phyloP scores from a whole-genome alignment of 2,888 invertebrate species.

The Phragmatobia fuliginosa region DNA sequence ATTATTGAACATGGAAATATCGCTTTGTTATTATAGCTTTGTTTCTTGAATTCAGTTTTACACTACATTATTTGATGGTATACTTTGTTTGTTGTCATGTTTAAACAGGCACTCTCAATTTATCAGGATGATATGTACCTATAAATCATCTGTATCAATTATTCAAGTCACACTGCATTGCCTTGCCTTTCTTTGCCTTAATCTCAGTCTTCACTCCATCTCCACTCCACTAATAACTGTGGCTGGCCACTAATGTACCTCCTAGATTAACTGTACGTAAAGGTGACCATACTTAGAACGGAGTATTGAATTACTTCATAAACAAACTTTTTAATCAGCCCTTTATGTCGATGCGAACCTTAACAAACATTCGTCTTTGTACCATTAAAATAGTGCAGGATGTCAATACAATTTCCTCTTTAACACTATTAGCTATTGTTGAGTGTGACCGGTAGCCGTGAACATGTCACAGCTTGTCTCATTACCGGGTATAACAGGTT shows the following conservation, averaged over 20 bases:
- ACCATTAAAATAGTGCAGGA: conserved; percentile 40
- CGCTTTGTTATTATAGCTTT: not conserved
- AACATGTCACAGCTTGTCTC: conserved; percentile 49
- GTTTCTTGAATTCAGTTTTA: not conserved
- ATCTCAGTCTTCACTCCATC: too few species aligned
- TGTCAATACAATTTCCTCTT: conserved; percentile 50
- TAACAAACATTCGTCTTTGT: conserved; percentile 5
- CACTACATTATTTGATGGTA: not conserved
- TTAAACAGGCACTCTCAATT: too few species aligned
- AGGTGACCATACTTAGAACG: not conserved
- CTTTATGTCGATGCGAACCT: conserved; percentile 1
- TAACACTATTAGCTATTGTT: conserved; percentile 49
- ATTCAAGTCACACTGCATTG: too few species aligned
- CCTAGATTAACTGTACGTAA: not conserved
- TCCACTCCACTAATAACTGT: too few species aligned
- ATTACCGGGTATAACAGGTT: conserved; percentile 48
- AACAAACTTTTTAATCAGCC: conserved; percentile 50
- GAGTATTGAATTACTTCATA: not conserved
- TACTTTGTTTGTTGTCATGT: too few species aligned
- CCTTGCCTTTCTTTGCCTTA: too few species aligned
- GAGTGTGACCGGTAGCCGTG: conserved; percentile 31
- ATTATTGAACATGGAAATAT: not conserved
- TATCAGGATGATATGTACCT: too few species aligned
- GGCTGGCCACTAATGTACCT: too few species aligned
- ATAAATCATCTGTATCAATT: too few species aligned